phyloP scores from a whole-genome alignment of 2,113 vertebrate species.

The Dermatemys mawii region DNA sequence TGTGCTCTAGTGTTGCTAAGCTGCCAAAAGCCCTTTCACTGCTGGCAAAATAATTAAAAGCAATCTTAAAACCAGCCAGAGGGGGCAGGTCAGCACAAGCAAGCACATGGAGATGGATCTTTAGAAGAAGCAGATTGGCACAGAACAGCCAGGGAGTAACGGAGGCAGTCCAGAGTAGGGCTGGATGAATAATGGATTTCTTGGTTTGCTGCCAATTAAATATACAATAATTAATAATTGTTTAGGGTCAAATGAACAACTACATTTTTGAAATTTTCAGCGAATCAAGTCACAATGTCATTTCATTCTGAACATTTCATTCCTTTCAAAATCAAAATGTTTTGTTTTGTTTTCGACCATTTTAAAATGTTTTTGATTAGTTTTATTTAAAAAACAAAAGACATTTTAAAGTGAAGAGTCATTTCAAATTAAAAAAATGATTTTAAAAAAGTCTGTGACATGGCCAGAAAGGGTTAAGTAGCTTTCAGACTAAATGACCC shows the following conservation, averaged over 20 bases:
- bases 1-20: neutral
- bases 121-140: neutral
- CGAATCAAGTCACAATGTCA: neutral
- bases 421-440: neutral
- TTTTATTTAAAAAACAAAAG: neutral
- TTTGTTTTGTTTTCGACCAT: neutral
- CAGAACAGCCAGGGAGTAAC: neutral
- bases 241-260: neutral
- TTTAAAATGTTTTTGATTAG: neutral
- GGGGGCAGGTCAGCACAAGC: constrained; percentile 47
- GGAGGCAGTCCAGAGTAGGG: neutral
- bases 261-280: neutral
- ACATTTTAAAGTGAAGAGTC: neutral
- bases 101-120: neutral
- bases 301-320: neutral
- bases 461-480: too few relatives aligned
- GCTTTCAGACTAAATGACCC: too few relatives aligned
- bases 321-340: neutral
- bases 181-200: neutral
- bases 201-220: neutral
- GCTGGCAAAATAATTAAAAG: neutral
- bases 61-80: constrained; percentile 32
- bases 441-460: neutral
- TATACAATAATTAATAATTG: neutral
- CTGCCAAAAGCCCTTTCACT: neutral